Base-by-base conservation (phyloP, 2,888 invertebrate genomes). In the Gryllus longicercus region DNA sequence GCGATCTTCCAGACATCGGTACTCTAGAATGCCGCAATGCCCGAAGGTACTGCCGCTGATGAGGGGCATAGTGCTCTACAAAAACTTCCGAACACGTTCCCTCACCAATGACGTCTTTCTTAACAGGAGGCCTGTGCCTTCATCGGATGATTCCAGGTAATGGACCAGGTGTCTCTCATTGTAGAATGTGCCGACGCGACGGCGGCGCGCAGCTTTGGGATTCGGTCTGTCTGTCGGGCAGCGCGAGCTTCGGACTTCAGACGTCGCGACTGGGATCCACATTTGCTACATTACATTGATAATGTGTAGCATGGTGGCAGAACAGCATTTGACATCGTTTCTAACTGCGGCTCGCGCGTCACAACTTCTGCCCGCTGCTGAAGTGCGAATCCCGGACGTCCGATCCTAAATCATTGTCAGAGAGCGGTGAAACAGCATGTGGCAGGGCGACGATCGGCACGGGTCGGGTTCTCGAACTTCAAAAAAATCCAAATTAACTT, bases 241-340 rank as follows among this genome's bases (percentile, higher is more conserved):
- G 63, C 11, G 16, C 63, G 63, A 63, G 16, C 63, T 63, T 11
- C 16, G 63, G n/a, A 63, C 63, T 63, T n/a, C 63, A 63, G 63
- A 63, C 16, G 63, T 11, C 16, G 14, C 14, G 63, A 63, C 5
- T 11, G 63, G 63, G 63, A 14, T n/a, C 16, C 63, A n/a, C n/a
- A 63, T 63, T 63, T 8, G 63, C 63, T 63, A 63, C n/a, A 63
- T 63, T 63, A 63, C 63, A 63, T 63, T 63, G 63, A 63, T 63
- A 63, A 63, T 63, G 63, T 63, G 63, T 63, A 63, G 63, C 5
- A 63, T n/a, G 16, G 63, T 18, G 63, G n/a, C 63, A 18, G 63
- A 63, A 63, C 63, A 63, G 16, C 63, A 63, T 63, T 63, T 63
- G 63, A 63, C 63, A 63, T 63, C 63, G 63, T 63, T 63, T n/a